Conservation (phyloP, 2,113 vertebrate genomes). For the Poecilia latipinna region DNA sequence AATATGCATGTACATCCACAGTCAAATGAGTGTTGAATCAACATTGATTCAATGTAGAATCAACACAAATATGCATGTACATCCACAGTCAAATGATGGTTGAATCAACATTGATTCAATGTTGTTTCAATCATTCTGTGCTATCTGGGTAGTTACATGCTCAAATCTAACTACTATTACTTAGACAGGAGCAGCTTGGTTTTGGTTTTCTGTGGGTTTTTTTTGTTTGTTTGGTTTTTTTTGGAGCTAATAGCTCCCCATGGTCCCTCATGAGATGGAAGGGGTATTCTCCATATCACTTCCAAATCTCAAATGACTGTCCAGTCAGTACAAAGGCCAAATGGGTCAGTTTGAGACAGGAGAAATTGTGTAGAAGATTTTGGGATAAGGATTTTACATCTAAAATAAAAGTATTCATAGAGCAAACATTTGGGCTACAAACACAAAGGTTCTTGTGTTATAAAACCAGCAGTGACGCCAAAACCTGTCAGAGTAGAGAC, state of each 20-base stretch:
- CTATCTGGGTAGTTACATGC: too few species aligned
- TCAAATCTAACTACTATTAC: neutral
- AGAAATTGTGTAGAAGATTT: conserved; percentile 16
- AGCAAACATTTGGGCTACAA: neutral
- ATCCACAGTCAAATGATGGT: too few species aligned
- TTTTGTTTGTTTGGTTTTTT: neutral
- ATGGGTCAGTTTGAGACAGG: conserved; percentile 47
- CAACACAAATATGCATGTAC: too few species aligned
- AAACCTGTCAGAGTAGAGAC: too few species aligned
- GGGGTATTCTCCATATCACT: conserved; percentile 45
- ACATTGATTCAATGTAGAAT: too few species aligned
- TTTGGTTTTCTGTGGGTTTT: neutral
- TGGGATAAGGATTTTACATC: neutral
- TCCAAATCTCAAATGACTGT: conserved; percentile 48
- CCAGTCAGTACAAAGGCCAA: conserved; percentile 47
- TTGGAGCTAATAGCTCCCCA: conserved; percentile 7
- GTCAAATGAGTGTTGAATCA: too few species aligned
- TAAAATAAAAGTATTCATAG: neutral
- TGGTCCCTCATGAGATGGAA: conserved; percentile 24
- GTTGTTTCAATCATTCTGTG: too few species aligned
- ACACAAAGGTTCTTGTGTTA: neutral
- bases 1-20: too few species aligned
- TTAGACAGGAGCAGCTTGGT: neutral
- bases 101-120: too few species aligned
- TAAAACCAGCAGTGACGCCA: neutral